Conservation (phyloP, 2,888 invertebrate species). For the Pecten maximus region DNA sequence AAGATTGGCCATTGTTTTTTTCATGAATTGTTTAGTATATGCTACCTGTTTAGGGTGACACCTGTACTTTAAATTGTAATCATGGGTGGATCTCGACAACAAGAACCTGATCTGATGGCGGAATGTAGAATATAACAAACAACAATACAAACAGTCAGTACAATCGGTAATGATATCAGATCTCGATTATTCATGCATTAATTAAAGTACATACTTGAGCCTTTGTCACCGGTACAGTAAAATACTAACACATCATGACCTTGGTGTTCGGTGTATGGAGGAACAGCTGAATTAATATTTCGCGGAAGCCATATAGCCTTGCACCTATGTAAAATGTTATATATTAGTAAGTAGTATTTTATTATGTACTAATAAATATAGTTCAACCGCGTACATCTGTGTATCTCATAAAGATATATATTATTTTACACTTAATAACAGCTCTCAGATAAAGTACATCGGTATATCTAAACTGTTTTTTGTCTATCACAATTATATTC, state of each 20-base stretch:
- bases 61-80: neutral
- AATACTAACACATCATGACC: neutral
- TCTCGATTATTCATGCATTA: neutral
- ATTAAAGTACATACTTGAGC: neutral
- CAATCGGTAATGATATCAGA: neutral
- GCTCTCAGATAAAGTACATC: neutral
- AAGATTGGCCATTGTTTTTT: neutral
- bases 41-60: neutral
- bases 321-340: neutral
- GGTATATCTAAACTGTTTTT: neutral
- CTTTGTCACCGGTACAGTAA: neutral
- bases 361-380: neutral
- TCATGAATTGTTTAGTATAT: neutral
- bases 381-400: neutral
- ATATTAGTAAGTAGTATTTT: neutral
- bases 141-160: neutral
- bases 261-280: neutral
- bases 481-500: neutral
- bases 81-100: constrained; percentile 10
- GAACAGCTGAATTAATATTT: neutral
- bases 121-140: neutral
- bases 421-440: neutral
- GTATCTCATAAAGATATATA: neutral
- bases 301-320: neutral
- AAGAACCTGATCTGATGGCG: neutral